Conservation (phyloP, 2,888 invertebrate genomes). For the Nephrotoma appendiculata region DNA sequence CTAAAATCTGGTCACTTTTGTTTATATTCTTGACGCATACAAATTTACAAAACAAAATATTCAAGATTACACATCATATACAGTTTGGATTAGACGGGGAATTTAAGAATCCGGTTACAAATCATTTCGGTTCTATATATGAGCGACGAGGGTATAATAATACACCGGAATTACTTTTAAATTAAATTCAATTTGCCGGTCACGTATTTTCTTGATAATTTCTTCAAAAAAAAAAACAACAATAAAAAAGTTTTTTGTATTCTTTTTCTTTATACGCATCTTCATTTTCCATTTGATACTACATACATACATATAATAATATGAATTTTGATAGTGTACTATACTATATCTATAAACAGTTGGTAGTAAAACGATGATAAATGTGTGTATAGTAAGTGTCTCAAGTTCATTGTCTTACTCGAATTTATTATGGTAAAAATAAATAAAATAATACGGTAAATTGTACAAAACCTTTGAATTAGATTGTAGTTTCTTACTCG, state of each 20-base stretch:
- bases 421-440: background rate
- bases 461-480: background rate
- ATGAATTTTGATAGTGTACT: background rate
- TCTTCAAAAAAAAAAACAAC: background rate
- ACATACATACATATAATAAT: background rate
- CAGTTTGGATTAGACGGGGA: background rate
- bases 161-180: background rate
- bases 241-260: background rate
- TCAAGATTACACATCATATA: background rate
- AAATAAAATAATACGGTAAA: background rate
- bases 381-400: background rate
- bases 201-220: background rate
- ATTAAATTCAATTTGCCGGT: background rate
- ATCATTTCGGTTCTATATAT: background rate
- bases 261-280: background rate
- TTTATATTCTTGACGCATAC: background rate
- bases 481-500: background rate
- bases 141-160: background rate
- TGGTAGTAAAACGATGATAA: background rate
- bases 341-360: background rate
- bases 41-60: background rate
- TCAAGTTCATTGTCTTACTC: background rate
- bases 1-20: background rate
- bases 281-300: background rate
- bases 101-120: background rate